These are phyloP conservation scores for Cariama cristata DNA, from an alignment of 2,113 vertebrate genomes.

Conservation along the genomic window DNA sequence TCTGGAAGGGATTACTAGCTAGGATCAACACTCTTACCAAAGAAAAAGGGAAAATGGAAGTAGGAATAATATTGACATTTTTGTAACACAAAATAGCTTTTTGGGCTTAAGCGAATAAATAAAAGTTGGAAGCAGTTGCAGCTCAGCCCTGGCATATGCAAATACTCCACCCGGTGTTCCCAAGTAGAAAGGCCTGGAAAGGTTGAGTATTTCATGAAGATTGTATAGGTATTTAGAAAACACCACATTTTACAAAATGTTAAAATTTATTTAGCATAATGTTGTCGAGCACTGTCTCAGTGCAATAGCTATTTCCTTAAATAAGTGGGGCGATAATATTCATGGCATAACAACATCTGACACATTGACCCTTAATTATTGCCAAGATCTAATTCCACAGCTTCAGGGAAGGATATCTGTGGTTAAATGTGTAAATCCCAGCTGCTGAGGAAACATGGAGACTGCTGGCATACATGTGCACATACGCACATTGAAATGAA, in stretches of 20 bases:
- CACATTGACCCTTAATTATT: background rate
- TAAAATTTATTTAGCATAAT: background rate
- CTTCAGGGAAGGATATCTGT: background rate
- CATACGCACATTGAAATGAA: background rate
- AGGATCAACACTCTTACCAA: constrained; percentile 45
- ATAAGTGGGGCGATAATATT: background rate
- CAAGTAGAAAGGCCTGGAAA: background rate
- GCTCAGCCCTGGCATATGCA: background rate
- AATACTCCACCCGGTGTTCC: background rate
- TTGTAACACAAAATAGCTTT: constrained; percentile 30
- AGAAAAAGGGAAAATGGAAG: constrained; percentile 34
- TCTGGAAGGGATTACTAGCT: constrained; percentile 57
- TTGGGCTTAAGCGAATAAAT: constrained; percentile 29
- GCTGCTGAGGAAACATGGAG: background rate
- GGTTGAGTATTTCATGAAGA: background rate
- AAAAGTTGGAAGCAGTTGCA: background rate
- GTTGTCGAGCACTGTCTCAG: background rate
- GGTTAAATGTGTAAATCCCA: background rate
- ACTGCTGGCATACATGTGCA: rapidly evolving
- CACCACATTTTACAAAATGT: background rate
- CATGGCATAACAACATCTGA: background rate
- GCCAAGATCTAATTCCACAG: background rate
- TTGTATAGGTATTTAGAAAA: background rate
- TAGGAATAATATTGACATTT: constrained; percentile 47
- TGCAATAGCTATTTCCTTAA: background rate